A percentile compares a stretch with the other conserved stretches of the same genome.
Evolutionary conservation across 2,888 invertebrate species (phyloP).

Genomic region (Amphipoea lucens): DNA sequence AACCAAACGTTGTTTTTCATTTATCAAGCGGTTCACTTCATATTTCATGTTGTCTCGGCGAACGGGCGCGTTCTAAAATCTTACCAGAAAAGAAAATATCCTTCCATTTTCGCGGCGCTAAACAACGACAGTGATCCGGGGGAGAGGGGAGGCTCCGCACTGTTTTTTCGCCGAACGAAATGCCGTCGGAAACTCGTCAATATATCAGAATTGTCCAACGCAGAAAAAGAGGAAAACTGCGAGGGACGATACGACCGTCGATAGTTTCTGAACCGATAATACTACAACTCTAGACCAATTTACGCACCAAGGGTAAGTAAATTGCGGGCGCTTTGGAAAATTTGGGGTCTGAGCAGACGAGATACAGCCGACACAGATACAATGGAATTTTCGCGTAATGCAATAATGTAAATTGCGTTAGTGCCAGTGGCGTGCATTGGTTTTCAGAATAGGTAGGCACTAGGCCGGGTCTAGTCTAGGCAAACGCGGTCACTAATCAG

Average conservation of each 20-base stretch:
- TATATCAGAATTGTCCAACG: conserved; percentile 78
- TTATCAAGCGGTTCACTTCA: conserved; percentile 71
- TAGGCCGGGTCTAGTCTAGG: no score
- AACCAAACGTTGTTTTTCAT: conserved; percentile 67
- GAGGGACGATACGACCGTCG: conserved; percentile 67
- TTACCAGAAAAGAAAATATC: conserved; percentile 69
- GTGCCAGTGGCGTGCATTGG: background rate
- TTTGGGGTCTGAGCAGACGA: conserved; percentile 64
- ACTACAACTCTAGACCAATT: conserved; percentile 75
- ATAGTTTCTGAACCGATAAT: conserved; percentile 77
- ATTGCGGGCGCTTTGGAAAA: conserved; percentile 69
- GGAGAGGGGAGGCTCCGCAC: conserved; percentile 60
- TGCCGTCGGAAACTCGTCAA: conserved; percentile 77
- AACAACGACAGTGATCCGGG: conserved; percentile 69
- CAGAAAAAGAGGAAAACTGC: conserved; percentile 67
- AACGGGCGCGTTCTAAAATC: conserved; percentile 69
- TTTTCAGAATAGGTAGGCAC: no score
- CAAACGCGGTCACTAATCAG: no score
- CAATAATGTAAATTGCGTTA: conserved; percentile 57
- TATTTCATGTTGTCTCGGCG: conserved; percentile 71
- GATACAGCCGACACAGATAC: conserved; percentile 60
- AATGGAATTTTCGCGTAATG: conserved; percentile 47
- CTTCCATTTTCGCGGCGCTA: conserved; percentile 70
- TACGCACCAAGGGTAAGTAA: conserved; percentile 74
- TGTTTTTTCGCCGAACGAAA: conserved; percentile 73